phyloP scores from a whole-genome alignment of 2,888 invertebrate species.

The Plutella xylostella region DNA sequence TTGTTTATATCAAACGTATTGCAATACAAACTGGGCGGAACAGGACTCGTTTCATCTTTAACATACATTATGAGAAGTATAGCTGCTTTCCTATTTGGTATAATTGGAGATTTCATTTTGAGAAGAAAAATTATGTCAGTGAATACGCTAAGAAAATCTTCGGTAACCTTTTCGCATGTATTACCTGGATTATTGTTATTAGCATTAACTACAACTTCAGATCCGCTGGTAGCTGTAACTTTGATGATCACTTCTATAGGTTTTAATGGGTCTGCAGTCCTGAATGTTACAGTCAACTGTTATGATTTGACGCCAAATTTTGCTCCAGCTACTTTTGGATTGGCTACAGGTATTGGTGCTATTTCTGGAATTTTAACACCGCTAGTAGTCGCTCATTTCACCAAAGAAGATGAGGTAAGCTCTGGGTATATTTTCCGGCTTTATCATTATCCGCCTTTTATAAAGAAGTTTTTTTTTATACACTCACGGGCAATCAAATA shows the following conservation, averaged over 20 bases:
- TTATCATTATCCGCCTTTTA: too few relatives aligned
- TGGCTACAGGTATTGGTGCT: too few relatives aligned
- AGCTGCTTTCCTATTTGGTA: slow-evolving; percentile 77
- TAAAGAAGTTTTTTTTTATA: too few relatives aligned
- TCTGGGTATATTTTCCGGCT: too few relatives aligned
- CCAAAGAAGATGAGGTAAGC: background rate
- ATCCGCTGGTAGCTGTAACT: background rate
- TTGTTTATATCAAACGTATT: slow-evolving; percentile 79
- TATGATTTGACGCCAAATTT: background rate
- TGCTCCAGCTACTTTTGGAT: background rate
- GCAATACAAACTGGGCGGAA: slow-evolving; percentile 77
- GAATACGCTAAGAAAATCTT: background rate
- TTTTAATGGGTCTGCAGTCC: background rate
- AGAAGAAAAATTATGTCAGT: slow-evolving; percentile 1
- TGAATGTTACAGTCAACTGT: background rate
- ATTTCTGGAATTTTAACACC: slow-evolving; percentile 26
- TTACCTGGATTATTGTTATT: slow-evolving; percentile 6
- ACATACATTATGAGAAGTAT: slow-evolving; percentile 78
- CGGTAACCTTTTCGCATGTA: background rate
- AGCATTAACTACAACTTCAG: background rate
- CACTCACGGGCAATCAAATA: too few relatives aligned
- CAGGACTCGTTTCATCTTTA: slow-evolving; percentile 76
- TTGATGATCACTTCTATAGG: background rate
- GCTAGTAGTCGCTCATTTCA: slow-evolving; percentile 28
- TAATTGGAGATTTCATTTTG: slow-evolving; percentile 70